phyloP scores from a whole-genome alignment of 2,888 invertebrate genomes.

The Standfussiana lucernea region DNA sequence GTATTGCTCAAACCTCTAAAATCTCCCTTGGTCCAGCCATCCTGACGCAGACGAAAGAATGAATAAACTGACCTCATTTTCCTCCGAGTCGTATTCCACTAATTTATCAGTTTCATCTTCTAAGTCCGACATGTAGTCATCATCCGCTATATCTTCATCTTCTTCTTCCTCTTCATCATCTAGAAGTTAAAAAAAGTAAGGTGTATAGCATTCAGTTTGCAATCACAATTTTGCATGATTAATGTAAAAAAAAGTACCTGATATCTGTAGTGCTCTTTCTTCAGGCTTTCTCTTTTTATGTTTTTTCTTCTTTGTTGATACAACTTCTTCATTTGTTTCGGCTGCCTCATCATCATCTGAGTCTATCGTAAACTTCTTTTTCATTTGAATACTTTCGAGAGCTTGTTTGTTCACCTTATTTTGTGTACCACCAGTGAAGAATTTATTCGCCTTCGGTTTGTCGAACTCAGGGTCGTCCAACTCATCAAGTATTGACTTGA shows the following conservation, averaged over 20 bases:
- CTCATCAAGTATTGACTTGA: slow-evolving; percentile 84
- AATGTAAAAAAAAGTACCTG: slow-evolving; percentile 75
- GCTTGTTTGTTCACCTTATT: slow-evolving; percentile 58
- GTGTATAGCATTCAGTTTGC: background rate
- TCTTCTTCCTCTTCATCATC: slow-evolving; percentile 82
- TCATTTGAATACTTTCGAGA: slow-evolving; percentile 68
- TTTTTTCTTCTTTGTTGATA: slow-evolving; percentile 78
- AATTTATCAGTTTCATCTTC: slow-evolving; percentile 82
- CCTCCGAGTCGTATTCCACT: slow-evolving; percentile 96
- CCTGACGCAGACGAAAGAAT: too few species aligned
- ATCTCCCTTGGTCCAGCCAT: too few species aligned
- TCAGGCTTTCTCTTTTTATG: slow-evolving; percentile 81
- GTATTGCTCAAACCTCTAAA: too few species aligned
- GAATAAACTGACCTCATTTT: slow-evolving; percentile 92
- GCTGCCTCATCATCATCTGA: slow-evolving; percentile 83
- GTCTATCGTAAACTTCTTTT: slow-evolving; percentile 85
- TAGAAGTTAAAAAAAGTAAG: slow-evolving; percentile 30
- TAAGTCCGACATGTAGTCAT: slow-evolving; percentile 79
- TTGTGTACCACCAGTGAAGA: slow-evolving; percentile 72
- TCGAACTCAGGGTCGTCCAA: slow-evolving; percentile 81
- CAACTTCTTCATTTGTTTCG: slow-evolving; percentile 59
- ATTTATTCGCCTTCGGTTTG: slow-evolving; percentile 78
- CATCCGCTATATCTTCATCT: slow-evolving; percentile 74
- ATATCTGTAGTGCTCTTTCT: slow-evolving; percentile 84
- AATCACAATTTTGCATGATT: background rate